Evolutionary conservation across 2,888 invertebrate genomes (phyloP).

Genomic region (Bedellia somnulentella): DNA sequence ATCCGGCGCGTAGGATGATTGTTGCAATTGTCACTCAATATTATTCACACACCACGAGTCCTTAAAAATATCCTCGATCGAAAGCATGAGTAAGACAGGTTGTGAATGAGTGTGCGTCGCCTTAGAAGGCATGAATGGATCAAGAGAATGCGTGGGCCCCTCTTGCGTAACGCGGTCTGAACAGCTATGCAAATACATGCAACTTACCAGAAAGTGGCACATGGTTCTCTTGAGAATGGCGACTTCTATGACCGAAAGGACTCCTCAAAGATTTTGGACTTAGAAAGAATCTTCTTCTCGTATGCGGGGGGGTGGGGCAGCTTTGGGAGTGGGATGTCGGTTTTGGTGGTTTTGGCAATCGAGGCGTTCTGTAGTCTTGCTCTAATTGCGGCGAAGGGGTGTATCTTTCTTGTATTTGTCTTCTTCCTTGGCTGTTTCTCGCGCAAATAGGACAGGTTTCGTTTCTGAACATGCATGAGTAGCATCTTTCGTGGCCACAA

Average conservation of each 20-base stretch:
- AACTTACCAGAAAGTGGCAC: slow-evolving; percentile 72
- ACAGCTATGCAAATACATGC: slow-evolving; percentile 23
- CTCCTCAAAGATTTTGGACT: slow-evolving; percentile 79
- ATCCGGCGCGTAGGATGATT: slow-evolving; percentile 48
- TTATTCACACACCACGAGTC: slow-evolving; percentile 34
- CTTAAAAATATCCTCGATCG: slow-evolving; percentile 19
- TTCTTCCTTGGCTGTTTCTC: slow-evolving; percentile 35
- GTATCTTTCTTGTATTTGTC: slow-evolving; percentile 46
- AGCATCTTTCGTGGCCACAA: slow-evolving; percentile 94
- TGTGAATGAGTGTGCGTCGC: slow-evolving; percentile 32
- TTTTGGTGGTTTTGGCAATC: slow-evolving; percentile 64
- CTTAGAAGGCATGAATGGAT: slow-evolving; percentile 33
- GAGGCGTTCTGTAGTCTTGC: slow-evolving; percentile 52
- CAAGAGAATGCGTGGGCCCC: slow-evolving; percentile 17
- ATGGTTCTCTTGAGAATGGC: slow-evolving; percentile 62
- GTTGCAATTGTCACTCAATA: slow-evolving; percentile 42
- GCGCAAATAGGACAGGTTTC: slow-evolving; percentile 88
- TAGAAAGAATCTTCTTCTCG: slow-evolving; percentile 77
- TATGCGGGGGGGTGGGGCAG: slow-evolving; percentile 81
- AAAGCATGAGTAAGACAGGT: slow-evolving; percentile 15
- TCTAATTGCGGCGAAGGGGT: slow-evolving; percentile 44
- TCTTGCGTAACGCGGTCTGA: slow-evolving; percentile 27
- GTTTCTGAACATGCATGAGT: slow-evolving; percentile 91
- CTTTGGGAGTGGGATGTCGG: slow-evolving; percentile 63
- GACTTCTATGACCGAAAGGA: slow-evolving; percentile 66